Base-by-base conservation (phyloP, 30 jellyfish, hydroid and myxozoan species). In the Aurelia coerulea region DNA sequence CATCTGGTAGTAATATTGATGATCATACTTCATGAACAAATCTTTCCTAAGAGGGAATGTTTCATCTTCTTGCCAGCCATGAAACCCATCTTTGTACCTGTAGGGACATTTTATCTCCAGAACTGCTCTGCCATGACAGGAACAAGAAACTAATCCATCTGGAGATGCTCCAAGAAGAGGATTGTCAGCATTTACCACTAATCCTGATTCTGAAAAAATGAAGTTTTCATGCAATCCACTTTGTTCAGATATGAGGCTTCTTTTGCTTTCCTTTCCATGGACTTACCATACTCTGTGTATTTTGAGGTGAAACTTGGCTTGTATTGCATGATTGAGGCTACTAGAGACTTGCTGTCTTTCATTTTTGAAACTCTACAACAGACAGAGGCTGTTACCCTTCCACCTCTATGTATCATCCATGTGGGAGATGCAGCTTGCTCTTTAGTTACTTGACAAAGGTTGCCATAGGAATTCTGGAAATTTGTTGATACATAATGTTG, bases 361-460 rank as follows among this genome's bases (percentile, higher is more conserved):
- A 79, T 62, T 79, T 63, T 79, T 42, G 89, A 37, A 62, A 79
- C 79, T 35, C 49, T 63, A 39, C 33, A 35, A 41, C 59, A 23
- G 16, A 65, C 23, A 4, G 79, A 79, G 79, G 79, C 89, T 60
- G 79, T 79, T 59, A 79, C 23, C 49, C 89, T 79, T 18, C 79
- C 89, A 59, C 80, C 89, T 76, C 87, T 79, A 66, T 79, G 89
- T 65, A 79, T 59, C 78, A 65, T 54, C 89, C 89, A 79, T 58
- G 63, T 59, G 29, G 39, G 39, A 18, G 60, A 19, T 56, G 58
- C 70, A 46, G 77, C 54, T 62, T 77, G 88, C 72, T 62, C 51
- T 77, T 62, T 37, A n/a, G n/a, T n/a, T n/a, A 62, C 75, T 63
- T 50, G 65, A 13, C 70, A 59, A 17, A 79, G 75, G 72, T 62